Base-by-base conservation (phyloP, 2,797 vertebrate genomes). In the Melanotaenia boesemani region DNA sequence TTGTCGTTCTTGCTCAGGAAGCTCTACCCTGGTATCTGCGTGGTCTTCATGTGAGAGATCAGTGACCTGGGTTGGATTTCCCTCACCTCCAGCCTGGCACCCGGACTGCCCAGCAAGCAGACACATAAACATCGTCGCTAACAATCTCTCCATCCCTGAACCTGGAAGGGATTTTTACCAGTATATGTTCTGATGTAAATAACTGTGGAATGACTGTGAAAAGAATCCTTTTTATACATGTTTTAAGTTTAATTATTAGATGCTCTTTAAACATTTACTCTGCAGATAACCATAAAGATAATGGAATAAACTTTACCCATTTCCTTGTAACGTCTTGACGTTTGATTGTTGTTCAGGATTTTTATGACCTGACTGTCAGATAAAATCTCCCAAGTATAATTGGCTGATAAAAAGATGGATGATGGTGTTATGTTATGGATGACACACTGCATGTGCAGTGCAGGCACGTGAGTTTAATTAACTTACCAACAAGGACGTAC, bases 101-200 rank as follows among this genome's bases (percentile, higher is more conserved):
- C 34, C 13, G 22, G 22, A 66, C 5, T 36, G 26, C 77, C 34
- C 56, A 16, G n/a, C 48, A 34, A 72, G 56, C 36, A 80, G 46
- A 61, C 70, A 72, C 66, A 75, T 11, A 12, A 37, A 11, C 20
- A 63, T 61, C 3, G 74, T 46, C 41, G 37, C 12, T 55, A 48
- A 24, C 1, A 66, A 0, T 32, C 5, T 72, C 37, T 28, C 32
- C 72, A 81, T 77, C 55, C 3, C 70, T 16, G 41, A 55, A 18
- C 39, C 48, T 1, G n/a, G n/a, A 20, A 61, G 32, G n/a, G 9
- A 55, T 34, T 16, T 64, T 64, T 16, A 6, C 8, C 16, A 26
- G 28, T 56, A 2, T 13, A 12, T 56, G 54, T 56, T 2, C 15
- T 3, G 16, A 3, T 3, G 12, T 56, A 24, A 67, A 44, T 6